These are phyloP conservation scores for Enteromius unitaeniatus DNA, from an alignment of 2,797 vertebrate species.

Conservation along the genomic window DNA sequence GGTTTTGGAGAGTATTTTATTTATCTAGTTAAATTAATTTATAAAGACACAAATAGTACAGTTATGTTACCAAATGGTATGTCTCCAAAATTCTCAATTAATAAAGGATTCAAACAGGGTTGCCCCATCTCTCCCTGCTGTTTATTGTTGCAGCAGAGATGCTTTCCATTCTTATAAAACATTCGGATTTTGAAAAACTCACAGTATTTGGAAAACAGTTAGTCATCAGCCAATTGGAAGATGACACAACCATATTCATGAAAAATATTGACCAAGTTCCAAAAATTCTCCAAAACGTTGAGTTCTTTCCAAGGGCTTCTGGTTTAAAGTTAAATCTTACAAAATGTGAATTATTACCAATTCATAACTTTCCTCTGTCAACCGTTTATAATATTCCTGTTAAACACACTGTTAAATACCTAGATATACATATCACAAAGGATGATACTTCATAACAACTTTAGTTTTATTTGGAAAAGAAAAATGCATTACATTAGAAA, in stretches of 20 bases:
- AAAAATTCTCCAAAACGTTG: neutral
- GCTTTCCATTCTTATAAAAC: no score
- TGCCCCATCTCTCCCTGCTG: no score
- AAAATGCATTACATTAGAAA: constrained; percentile 8
- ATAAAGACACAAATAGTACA: no score
- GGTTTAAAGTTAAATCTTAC: constrained; percentile 9
- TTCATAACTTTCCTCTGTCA: neutral
- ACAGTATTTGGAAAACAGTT: neutral
- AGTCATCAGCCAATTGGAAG: constrained; percentile 5
- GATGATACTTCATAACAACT: constrained; percentile 1
- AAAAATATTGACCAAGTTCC: neutral
- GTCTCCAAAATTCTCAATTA: no score
- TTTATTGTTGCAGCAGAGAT: no score
- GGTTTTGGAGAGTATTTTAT: no score
- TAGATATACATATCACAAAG: neutral
- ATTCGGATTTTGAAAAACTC: neutral
- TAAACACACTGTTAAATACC: constrained; percentile 13
- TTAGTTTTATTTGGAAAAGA: constrained; percentile 7
- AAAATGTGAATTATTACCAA: constrained; percentile 17
- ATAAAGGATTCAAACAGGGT: no score
- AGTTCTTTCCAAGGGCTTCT: constrained; percentile 17
- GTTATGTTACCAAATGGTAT: no score
- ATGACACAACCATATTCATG: constrained; percentile 19
- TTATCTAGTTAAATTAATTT: no score
- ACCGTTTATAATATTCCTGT: constrained; percentile 6